Conservation (phyloP, 2,797 vertebrate genomes). For the Acipenser transmontanus region DNA sequence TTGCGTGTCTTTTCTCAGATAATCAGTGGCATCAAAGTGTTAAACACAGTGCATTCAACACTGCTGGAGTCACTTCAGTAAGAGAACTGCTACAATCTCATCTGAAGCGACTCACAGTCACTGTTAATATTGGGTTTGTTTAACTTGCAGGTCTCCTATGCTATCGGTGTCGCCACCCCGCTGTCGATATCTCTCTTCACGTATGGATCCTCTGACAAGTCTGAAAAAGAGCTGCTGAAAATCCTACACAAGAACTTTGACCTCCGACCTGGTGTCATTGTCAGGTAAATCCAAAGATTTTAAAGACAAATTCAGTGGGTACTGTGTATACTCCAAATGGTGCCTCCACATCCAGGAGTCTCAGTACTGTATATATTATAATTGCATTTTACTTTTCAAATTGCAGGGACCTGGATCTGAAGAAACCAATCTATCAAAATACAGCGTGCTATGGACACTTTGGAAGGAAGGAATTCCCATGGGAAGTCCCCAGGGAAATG, state of each 20-base stretch:
- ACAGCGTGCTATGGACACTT: conserved; percentile 95
- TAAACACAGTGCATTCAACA: neutral
- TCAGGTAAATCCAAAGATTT: conserved; percentile 65
- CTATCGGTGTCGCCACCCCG: conserved; percentile 85
- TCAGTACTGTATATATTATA: too few relatives aligned
- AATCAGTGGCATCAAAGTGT: neutral
- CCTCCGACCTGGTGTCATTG: conserved; percentile 90
- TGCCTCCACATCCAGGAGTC: neutral
- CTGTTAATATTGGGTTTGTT: neutral
- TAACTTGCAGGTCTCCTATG: conserved; percentile 78
- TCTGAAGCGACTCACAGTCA: neutral
- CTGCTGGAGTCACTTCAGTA: neutral
- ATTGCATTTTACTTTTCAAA: conserved; percentile 3
- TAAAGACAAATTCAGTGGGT: too few relatives aligned
- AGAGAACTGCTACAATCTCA: neutral
- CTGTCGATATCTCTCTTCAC: conserved; percentile 92
- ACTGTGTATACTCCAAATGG: neutral
- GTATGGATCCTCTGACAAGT: conserved; percentile 80
- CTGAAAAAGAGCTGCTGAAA: conserved; percentile 79
- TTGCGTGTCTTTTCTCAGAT: neutral
- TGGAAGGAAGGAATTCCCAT: conserved; percentile 80
- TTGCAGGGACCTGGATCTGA: conserved; percentile 85
- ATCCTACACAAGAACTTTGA: conserved; percentile 94
- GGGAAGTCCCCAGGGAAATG: conserved; percentile 84
- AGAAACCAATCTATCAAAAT: conserved; percentile 88